phyloP scores from a whole-genome alignment of 2,113 vertebrate genomes.

The Acanthochromis polyacanthus region DNA sequence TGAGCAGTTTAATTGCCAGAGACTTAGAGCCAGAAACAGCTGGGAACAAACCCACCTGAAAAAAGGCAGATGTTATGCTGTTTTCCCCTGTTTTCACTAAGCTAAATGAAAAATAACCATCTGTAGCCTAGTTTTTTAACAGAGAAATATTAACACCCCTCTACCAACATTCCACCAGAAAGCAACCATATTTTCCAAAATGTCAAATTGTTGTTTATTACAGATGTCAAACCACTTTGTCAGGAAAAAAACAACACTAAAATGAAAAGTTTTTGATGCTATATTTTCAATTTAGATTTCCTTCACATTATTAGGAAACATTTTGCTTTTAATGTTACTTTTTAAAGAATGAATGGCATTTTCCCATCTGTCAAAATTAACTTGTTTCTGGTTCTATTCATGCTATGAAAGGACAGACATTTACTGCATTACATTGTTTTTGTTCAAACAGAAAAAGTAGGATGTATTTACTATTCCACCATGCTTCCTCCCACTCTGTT shows the following conservation, averaged over 20 bases:
- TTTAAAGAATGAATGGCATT: neutral
- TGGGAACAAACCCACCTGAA: neutral
- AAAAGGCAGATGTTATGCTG: neutral
- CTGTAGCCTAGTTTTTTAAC: neutral
- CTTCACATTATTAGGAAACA: neutral
- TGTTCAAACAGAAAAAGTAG: constrained; percentile 46
- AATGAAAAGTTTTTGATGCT: neutral
- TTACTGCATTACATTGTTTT: constrained; percentile 40
- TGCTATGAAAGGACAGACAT: constrained; percentile 15
- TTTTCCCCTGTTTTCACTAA: neutral
- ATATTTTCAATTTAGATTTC: constrained; percentile 5
- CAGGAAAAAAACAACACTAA: neutral
- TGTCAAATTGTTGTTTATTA: too few species aligned
- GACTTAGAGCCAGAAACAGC: too few species aligned
- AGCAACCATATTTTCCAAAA: too few species aligned
- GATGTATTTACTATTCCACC: constrained; percentile 53
- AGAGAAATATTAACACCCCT: too few species aligned
- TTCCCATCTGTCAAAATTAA: constrained; percentile 30
- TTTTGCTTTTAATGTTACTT: neutral
- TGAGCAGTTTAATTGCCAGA: too few species aligned
- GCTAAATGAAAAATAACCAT: neutral
- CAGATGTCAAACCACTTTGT: too few species aligned
- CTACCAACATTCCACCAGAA: too few species aligned
- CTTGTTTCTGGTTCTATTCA: constrained; percentile 32
- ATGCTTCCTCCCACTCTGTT: constrained; percentile 52